A percentile compares a stretch with the other conserved stretches of the same genome.
Evolutionary conservation across 2,888 invertebrate genomes (phyloP).

Genomic region (Ennomos quercinarius): DNA sequence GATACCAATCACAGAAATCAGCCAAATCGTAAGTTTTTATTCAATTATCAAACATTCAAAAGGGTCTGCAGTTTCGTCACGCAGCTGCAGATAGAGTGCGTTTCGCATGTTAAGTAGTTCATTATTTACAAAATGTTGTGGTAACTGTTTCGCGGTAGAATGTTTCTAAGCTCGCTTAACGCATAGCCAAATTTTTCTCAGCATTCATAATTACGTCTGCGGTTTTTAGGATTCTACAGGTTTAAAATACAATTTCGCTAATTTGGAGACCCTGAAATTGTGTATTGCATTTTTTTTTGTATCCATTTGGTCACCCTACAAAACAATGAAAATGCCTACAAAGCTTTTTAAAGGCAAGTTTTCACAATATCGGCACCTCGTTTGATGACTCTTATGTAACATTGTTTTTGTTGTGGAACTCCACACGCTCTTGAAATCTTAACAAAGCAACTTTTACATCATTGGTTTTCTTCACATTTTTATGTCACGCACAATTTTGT

Average conservation of each 20-base stretch:
- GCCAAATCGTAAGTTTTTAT: conserved; percentile 87
- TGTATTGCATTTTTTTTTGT: too few relatives aligned
- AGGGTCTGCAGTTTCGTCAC: conserved; percentile 27
- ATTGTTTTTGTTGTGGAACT: conserved; percentile 47
- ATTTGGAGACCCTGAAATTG: conserved; percentile 25
- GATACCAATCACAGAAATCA: conserved; percentile 88
- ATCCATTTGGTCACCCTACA: conserved; percentile 30
- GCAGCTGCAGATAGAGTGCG: conserved; percentile 51
- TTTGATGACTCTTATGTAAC: conserved; percentile 48
- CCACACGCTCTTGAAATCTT: conserved; percentile 24
- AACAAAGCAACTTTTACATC: conserved; percentile 19
- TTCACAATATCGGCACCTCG: conserved; percentile 42
- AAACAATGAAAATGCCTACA: conserved; percentile 27
- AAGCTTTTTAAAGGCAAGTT: conserved; percentile 17
- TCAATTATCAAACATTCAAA: conserved; percentile 34
- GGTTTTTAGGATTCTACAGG: conserved; percentile 23
- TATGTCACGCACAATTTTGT: conserved; percentile 50
- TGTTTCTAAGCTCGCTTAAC: conserved; percentile 42
- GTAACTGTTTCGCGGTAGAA: conserved; percentile 52
- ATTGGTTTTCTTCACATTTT: conserved; percentile 20
- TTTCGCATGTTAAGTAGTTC: conserved; percentile 59
- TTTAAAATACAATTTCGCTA: conserved; percentile 16
- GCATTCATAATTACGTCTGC: conserved; percentile 32
- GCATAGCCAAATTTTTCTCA: conserved; percentile 47
- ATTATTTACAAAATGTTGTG: conserved; percentile 56